A percentile compares a stretch with the other conserved stretches of the same genome.
phyloP scores from a whole-genome alignment of 2,888 invertebrate species.

The Apodemia mormo region DNA sequence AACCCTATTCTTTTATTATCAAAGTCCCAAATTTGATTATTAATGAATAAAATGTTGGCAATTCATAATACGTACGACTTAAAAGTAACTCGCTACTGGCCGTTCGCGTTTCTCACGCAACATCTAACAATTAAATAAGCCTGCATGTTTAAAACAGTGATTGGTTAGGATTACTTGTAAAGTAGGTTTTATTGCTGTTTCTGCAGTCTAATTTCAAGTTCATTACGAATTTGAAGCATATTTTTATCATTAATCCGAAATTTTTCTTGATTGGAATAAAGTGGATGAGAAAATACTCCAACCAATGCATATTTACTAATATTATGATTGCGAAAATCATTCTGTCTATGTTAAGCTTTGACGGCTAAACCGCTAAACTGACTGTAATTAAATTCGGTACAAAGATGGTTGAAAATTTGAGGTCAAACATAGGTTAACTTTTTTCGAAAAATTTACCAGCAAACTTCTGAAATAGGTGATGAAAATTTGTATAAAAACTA shows the following conservation, averaged over 20 bases:
- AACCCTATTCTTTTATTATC: constrained; percentile 41
- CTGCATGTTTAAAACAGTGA: constrained; percentile 60
- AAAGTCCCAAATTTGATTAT: constrained; percentile 14
- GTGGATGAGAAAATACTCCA: too few relatives aligned
- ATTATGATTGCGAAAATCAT: too few relatives aligned
- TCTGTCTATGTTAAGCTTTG: too few relatives aligned
- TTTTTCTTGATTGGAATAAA: neutral
- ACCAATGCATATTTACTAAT: too few relatives aligned
- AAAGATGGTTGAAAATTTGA: too few relatives aligned
- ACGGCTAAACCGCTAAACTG: too few relatives aligned
- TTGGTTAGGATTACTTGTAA: constrained; percentile 44
- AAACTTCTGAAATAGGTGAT: too few relatives aligned
- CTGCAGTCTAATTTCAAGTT: constrained; percentile 28
- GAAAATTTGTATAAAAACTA: too few relatives aligned
- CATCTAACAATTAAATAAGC: constrained; percentile 69
- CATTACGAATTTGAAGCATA: constrained; percentile 32
- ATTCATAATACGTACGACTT: constrained; percentile 47
- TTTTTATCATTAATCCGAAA: neutral
- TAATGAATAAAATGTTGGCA: constrained; percentile 33
- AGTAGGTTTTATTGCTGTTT: constrained; percentile 32
- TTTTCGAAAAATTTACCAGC: too few relatives aligned
- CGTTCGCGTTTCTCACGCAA: constrained; percentile 80
- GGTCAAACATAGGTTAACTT: too few relatives aligned
- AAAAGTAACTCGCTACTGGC: constrained; percentile 68
- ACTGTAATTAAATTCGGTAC: too few relatives aligned